phyloP scores from a whole-genome alignment of 2,797 vertebrate genomes.

The Crocidura indochinensis region DNA sequence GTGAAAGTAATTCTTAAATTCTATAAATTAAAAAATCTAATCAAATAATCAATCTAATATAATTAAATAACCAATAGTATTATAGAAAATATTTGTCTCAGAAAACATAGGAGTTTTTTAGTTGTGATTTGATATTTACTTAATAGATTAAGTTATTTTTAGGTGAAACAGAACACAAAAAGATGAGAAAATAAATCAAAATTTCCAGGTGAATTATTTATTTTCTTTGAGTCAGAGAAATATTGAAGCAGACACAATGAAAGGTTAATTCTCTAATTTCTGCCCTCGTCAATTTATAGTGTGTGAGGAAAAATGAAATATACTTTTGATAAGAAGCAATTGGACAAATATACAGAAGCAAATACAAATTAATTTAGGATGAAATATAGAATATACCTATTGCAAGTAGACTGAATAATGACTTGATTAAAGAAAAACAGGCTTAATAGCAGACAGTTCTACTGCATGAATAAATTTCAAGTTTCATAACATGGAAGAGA shows the following conservation, averaged over 20 bases:
- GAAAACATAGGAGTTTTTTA: slow-evolving; percentile 38
- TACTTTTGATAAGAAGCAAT: neutral
- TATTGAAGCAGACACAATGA: neutral
- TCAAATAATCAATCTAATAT: neutral
- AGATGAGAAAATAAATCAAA: neutral
- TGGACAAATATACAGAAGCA: neutral
- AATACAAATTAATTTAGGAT: neutral
- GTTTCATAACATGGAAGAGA: neutral
- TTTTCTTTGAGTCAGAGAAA: slow-evolving; percentile 20
- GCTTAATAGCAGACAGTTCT: neutral
- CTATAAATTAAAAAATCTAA: slow-evolving; percentile 30
- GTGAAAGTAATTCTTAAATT: slow-evolving; percentile 43
- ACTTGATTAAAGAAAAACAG: neutral
- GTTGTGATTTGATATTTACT: slow-evolving; percentile 40
- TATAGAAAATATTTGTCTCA: slow-evolving; percentile 49
- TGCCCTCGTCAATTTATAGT: slow-evolving; percentile 6
- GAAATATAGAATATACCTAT: neutral
- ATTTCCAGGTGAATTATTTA: slow-evolving; percentile 17
- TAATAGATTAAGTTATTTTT: slow-evolving; percentile 14
- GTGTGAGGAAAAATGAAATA: slow-evolving; percentile 11
- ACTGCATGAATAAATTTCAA: neutral
- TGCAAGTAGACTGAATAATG: neutral
- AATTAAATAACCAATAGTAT: neutral
- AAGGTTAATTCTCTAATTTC: slow-evolving; percentile 22
- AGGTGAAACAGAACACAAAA: neutral